phyloP scores from a whole-genome alignment of 2,888 invertebrate species.

The Chaetogeoica ovagalla region DNA sequence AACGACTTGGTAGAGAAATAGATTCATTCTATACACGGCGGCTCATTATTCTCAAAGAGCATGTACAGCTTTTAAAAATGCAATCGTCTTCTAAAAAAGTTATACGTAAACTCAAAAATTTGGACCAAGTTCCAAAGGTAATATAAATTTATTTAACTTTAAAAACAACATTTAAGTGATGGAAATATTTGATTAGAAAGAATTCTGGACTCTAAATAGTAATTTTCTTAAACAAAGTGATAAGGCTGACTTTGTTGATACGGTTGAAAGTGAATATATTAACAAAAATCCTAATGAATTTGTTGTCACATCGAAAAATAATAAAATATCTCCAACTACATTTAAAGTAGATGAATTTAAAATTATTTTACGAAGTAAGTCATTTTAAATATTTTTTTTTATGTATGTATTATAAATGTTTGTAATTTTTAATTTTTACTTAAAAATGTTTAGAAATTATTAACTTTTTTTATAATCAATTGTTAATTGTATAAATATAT shows the following conservation, averaged over 20 bases:
- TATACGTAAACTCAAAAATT: constrained; percentile 35
- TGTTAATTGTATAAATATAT: not conserved
- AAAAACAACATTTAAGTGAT: not conserved
- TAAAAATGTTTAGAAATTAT: not conserved
- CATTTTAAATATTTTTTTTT: not conserved
- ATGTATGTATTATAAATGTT: not conserved
- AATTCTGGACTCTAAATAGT: not conserved
- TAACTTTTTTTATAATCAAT: not conserved
- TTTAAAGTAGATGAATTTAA: not conserved
- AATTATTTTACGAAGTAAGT: constrained; percentile 20
- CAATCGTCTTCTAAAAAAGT: constrained; percentile 43
- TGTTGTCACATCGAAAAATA: not conserved
- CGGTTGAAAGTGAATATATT: not conserved
- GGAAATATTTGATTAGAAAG: constrained; percentile 22
- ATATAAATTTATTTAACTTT: not conserved
- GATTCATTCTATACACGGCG: constrained; percentile 30
- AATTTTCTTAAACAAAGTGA: not conserved
- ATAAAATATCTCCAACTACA: not conserved
- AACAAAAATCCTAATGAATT: not conserved
- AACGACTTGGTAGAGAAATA: constrained; percentile 27
- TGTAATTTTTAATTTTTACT: not conserved
- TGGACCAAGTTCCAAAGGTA: constrained; percentile 31
- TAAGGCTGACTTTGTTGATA: not conserved
- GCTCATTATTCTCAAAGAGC: constrained; percentile 32
- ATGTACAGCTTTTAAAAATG: constrained; percentile 21